A percentile compares a stretch with the other conserved stretches of the same genome.
These are phyloP conservation scores for Chascanopsetta lugubris DNA, from an alignment of 2,113 vertebrate species.

Conservation along the genomic window DNA sequence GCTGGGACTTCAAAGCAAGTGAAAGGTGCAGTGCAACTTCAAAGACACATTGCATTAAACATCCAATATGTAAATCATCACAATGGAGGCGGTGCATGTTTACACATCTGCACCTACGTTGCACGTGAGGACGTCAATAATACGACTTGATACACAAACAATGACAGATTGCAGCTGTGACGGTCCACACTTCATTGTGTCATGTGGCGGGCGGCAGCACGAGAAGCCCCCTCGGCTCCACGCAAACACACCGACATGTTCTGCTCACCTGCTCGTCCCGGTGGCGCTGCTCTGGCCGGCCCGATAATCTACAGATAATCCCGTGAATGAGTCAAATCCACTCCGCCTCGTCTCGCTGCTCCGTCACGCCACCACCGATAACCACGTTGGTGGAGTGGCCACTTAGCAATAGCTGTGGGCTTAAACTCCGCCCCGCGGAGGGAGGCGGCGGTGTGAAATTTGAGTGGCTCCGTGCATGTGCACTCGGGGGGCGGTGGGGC, in stretches of 20 bases:
- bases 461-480: neutral
- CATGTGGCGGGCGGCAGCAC: neutral
- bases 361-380: neutral
- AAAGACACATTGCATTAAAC: neutral
- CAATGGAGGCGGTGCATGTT: too few relatives aligned
- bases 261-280: conserved; percentile 25
- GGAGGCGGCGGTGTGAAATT: conserved; percentile 1
- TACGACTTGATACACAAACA: neutral
- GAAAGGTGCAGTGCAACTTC: too few relatives aligned
- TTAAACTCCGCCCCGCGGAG: conserved; percentile 50
- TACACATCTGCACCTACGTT: neutral
- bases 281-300: neutral
- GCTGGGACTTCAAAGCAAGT: too few relatives aligned
- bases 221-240: neutral
- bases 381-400: neutral
- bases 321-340: neutral
- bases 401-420: fast-evolving
- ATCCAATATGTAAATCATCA: neutral
- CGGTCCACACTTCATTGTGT: neutral
- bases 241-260: neutral
- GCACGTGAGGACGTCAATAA: neutral
- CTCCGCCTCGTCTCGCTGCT: neutral
- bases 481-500: neutral
- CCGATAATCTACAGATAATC: too few relatives aligned
- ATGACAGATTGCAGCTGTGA: neutral